phyloP scores from a whole-genome alignment of 2,797 vertebrate genomes.

The Scarus forsteni region DNA sequence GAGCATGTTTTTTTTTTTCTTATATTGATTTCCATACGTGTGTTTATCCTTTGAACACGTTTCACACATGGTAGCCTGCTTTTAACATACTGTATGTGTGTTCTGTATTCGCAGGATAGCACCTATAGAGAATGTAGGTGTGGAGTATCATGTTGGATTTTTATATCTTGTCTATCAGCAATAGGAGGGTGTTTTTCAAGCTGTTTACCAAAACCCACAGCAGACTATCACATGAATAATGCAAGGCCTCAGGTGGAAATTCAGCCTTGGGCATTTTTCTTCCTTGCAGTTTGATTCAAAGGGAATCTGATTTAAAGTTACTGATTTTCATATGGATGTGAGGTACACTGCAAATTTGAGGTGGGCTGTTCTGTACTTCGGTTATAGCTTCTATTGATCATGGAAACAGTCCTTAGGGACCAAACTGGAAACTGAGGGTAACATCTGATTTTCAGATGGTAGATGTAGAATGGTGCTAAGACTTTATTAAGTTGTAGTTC shows the following conservation, averaged over 20 bases:
- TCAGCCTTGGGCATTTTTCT: constrained; percentile 70
- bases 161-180: constrained; percentile 64
- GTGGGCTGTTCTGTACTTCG: constrained; percentile 9
- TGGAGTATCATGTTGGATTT: constrained; percentile 69
- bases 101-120: constrained; percentile 21
- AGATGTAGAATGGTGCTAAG: constrained; percentile 3
- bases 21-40: constrained; percentile 25
- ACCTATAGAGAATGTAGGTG: constrained; percentile 25
- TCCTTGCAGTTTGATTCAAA: constrained; percentile 45
- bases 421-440: not conserved
- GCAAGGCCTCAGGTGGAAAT: constrained; percentile 72
- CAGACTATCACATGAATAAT: constrained; percentile 77
- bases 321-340: constrained; percentile 54
- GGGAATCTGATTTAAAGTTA: constrained; percentile 64
- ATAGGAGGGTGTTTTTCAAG: constrained; percentile 63
- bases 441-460: not conserved
- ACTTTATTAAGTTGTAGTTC: too few species aligned
- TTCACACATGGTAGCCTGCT: constrained; percentile 25
- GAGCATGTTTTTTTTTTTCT: not conserved
- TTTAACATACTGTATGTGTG: constrained; percentile 18
- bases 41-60: constrained; percentile 19
- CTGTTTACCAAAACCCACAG: constrained; percentile 69
- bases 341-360: constrained; percentile 37
- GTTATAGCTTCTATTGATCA: constrained; percentile 3
- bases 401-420: constrained; percentile 6